These are phyloP conservation scores for Drosophila longiperda DNA, from an alignment of 2,888 invertebrate genomes.

Conservation along the genomic window DNA sequence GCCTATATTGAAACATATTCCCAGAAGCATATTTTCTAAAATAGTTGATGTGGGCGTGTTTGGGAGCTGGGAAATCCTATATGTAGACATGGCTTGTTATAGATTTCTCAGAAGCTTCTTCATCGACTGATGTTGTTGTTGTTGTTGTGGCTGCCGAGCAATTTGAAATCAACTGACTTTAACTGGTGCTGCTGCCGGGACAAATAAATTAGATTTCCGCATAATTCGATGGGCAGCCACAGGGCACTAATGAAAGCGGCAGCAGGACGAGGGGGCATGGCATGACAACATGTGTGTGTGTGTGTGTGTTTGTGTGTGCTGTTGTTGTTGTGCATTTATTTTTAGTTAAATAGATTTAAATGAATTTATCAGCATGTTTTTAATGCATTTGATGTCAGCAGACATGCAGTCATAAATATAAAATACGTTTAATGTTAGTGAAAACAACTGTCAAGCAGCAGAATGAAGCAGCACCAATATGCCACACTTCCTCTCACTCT, in stretches of 20 bases:
- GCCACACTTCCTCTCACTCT: constrained; percentile 37
- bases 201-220: constrained; percentile 66
- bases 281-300: constrained; percentile 5
- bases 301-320: constrained; percentile 6
- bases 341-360: constrained; percentile 70
- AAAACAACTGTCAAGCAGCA: constrained; percentile 45
- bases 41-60: constrained; percentile 1
- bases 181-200: constrained; percentile 29
- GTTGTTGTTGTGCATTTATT: constrained; percentile 50
- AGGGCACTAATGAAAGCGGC: constrained; percentile 59
- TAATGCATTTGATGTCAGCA: constrained; percentile 63
- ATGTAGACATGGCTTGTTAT: constrained; percentile 35
- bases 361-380: constrained; percentile 66
- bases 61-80: constrained; percentile 6
- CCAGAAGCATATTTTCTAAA: constrained; percentile 9
- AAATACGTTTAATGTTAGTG: constrained; percentile 65
- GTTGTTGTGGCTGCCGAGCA: constrained; percentile 36
- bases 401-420: constrained; percentile 56
- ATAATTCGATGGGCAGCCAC: constrained; percentile 67
- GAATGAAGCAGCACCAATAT: constrained; percentile 54
- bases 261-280: constrained; percentile 4
- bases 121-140: no score
- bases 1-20: constrained; percentile 9
- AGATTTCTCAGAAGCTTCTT: constrained; percentile 38
- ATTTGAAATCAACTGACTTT: constrained; percentile 53